phyloP scores from a whole-genome alignment of 2,797 vertebrate species.

The Hylomyscus alleni region DNA sequence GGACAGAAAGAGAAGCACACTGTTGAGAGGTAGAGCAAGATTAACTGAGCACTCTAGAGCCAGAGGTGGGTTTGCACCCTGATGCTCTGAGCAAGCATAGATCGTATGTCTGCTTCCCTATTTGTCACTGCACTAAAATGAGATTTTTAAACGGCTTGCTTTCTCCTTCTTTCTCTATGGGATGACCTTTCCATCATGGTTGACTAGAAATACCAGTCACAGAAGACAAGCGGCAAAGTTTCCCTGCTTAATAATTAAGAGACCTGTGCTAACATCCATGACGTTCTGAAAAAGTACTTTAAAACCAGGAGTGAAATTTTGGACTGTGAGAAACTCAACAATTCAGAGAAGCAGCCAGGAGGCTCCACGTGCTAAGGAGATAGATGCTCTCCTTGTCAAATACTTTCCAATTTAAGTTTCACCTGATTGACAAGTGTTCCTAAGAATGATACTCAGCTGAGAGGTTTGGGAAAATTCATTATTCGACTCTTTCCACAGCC shows the following conservation, averaged over 20 bases:
- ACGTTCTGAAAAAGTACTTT: slow-evolving; percentile 82
- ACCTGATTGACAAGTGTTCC: slow-evolving; percentile 79
- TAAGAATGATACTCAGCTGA: slow-evolving; percentile 62
- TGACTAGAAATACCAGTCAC: slow-evolving; percentile 84
- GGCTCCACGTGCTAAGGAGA: slow-evolving; percentile 67
- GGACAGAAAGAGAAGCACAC: slow-evolving; percentile 49
- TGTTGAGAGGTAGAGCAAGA: slow-evolving; percentile 40
- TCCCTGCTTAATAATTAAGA: slow-evolving; percentile 85
- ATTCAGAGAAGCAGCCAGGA: slow-evolving; percentile 78
- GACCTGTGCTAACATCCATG: slow-evolving; percentile 82
- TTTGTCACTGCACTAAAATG: slow-evolving; percentile 86
- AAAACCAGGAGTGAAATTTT: slow-evolving; percentile 82
- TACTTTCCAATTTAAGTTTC: slow-evolving; percentile 70
- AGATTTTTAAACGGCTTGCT: slow-evolving; percentile 83
- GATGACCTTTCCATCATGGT: slow-evolving; percentile 85
- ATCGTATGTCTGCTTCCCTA: slow-evolving; percentile 80
- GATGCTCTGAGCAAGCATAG: slow-evolving; percentile 78
- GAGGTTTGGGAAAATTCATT: slow-evolving; percentile 64
- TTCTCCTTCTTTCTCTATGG: slow-evolving; percentile 69
- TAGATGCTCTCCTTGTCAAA: slow-evolving; percentile 64
- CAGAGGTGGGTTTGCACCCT: slow-evolving; percentile 84
- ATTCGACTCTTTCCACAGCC: slow-evolving; percentile 60
- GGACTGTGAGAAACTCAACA: slow-evolving; percentile 81
- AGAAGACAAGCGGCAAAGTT: slow-evolving; percentile 69
- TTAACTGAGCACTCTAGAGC: slow-evolving; percentile 86